Base-by-base conservation (phyloP, 2,797 vertebrate genomes). In the Sphaeramia orbicularis region DNA sequence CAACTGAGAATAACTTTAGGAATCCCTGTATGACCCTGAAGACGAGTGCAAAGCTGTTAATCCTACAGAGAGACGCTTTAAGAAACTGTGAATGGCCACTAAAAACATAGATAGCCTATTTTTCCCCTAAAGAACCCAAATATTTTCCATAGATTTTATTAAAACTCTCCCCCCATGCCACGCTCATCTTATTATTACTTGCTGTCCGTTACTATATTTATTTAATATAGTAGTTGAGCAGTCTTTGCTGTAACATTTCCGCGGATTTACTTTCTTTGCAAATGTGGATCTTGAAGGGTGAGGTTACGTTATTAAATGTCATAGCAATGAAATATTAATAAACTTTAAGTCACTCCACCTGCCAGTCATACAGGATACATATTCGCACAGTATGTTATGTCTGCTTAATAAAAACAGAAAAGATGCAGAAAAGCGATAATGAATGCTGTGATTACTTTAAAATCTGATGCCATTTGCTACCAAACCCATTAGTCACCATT, bases 401-500 rank as follows among this genome's bases (percentile, higher is more conserved):
- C 65, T 43, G 40, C 35, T 59, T 54, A 44, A 71, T 49, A 41
- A 67, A 65, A 73, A 41, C 15, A 43, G 3, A 1, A 18, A 60
- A 18, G 24, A 43, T 48, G 65, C 54, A 52, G n/a, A 48, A 21
- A 51, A 10, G 21, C 15, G 27, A 63, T 65, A 30, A 62, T 49
- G 14, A 69, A 71, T 58, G 48, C 27, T 65, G 24, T 48, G 13
- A 73, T 48, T 19, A 72, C 9, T 40, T 47, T 12, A 8, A 65
- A 66, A 62, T 56, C 19, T 43, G 49, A 15, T 37, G 14, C 13
- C 7, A 32, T 75, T 67, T 75, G 30, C 65, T 58, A 74, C 50
- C 15, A 70, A 12, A 56, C 15, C 45, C 24, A 73, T 86, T 72
- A 65, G 57, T 75, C 55, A 59, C 11, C 45, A 48, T 74, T 52